phyloP scores from a whole-genome alignment of 1,140 invertebrate genomes.

The Psilanteris sp. region DNA sequence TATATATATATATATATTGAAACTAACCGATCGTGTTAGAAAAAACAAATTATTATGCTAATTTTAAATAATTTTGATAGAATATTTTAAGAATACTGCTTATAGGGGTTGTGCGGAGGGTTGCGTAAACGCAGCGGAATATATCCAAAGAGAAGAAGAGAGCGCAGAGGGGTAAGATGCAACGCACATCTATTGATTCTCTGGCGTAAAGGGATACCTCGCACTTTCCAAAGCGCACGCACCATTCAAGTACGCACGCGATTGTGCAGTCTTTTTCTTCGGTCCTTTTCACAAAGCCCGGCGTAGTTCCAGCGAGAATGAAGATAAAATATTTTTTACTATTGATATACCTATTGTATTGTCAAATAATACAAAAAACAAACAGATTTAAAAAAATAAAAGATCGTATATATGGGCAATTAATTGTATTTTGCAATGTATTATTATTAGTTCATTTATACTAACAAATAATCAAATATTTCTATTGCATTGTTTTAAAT shows the following conservation, averaged over 20 bases:
- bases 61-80: no score
- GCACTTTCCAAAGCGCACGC: conserved; percentile 58
- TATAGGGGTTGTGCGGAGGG: conserved; percentile 11
- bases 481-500: no score
- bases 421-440: no score
- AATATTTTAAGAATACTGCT: no score
- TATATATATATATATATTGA: no score
- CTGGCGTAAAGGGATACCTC: conserved; percentile 45
- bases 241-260: conserved; percentile 50
- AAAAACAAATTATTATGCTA: no score
- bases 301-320: not conserved
- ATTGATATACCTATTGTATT: conserved; percentile 9
- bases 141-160: conserved; percentile 11
- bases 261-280: conserved; percentile 48
- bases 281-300: conserved; percentile 27
- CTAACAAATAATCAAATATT: no score
- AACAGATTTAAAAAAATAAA: not conserved
- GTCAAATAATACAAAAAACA: conserved; percentile 6
- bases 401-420: not conserved
- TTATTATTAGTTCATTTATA: no score
- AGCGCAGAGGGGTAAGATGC: conserved; percentile 50
- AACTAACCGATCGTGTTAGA: no score
- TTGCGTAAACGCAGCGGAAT: conserved; percentile 44
- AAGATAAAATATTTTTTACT: conserved; percentile 19
- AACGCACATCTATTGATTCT: conserved; percentile 60